A percentile compares a stretch with the other conserved stretches of the same genome.
Conservation (phyloP, 1,140 invertebrate genomes). For the Bombus difficillimus region DNA sequence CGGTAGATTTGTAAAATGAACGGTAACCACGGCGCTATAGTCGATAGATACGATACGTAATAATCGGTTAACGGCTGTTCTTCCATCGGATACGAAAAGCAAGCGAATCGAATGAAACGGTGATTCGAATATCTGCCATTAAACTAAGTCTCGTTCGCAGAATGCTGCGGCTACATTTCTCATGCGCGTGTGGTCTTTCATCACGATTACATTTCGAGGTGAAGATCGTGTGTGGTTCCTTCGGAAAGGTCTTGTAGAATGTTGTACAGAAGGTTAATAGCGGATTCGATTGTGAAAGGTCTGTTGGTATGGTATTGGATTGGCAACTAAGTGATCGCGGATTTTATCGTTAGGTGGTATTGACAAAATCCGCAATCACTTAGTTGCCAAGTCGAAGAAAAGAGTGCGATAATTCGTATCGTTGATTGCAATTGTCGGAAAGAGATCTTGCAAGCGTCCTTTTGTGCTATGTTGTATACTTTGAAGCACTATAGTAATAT, state of each 20-base stretch:
- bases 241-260: background rate
- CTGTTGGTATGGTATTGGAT: background rate
- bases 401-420: background rate
- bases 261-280: background rate
- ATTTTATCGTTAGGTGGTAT: too few species aligned
- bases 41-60: constrained; percentile 13
- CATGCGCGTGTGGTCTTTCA: constrained; percentile 2
- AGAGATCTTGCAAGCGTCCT: background rate
- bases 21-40: constrained; percentile 13
- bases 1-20: constrained; percentile 35
- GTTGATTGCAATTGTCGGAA: background rate
- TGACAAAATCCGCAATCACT: too few species aligned
- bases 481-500: too few species aligned
- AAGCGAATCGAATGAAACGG: background rate
- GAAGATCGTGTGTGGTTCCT: background rate
- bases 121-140: constrained; percentile 15
- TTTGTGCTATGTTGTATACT: background rate
- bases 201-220: background rate
- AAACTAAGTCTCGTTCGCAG: background rate
- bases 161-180: background rate
- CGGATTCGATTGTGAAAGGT: background rate
- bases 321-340: too few species aligned
- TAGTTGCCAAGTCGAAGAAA: too few species aligned
- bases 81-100: constrained; percentile 10
- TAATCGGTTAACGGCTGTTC: constrained; percentile 28